Evolutionary conservation across 2,888 invertebrate species (phyloP).

Genomic region (Oxytorus armatus): DNA sequence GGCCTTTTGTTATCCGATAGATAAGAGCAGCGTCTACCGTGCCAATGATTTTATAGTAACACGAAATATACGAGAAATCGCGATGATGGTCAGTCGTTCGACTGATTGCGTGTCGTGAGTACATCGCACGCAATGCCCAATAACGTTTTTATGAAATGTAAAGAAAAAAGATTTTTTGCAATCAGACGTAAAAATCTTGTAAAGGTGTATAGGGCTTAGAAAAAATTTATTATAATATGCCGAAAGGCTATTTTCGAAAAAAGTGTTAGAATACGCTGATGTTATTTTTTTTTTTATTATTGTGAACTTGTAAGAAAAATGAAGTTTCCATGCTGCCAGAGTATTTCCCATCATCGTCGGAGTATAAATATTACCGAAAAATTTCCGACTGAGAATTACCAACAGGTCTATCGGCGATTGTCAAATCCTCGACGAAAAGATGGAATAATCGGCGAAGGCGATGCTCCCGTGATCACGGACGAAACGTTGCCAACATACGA

Average conservation of each 20-base stretch:
- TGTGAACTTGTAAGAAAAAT: slow-evolving; percentile 25
- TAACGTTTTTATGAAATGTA: neutral
- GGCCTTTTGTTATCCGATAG: slow-evolving; percentile 57
- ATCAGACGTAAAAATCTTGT: too few species aligned
- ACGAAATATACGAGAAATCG: slow-evolving; percentile 16
- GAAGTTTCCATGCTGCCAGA: slow-evolving; percentile 66
- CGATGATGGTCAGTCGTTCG: slow-evolving; percentile 57
- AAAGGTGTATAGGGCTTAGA: too few species aligned
- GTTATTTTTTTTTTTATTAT: neutral
- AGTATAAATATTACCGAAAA: slow-evolving; percentile 47
- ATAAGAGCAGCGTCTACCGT: slow-evolving; percentile 56
- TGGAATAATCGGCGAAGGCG: slow-evolving; percentile 72
- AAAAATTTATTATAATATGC: too few species aligned
- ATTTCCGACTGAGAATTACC: slow-evolving; percentile 19
- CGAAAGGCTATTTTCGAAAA: neutral
- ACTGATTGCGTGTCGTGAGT: slow-evolving; percentile 43
- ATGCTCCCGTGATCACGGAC: slow-evolving; percentile 36
- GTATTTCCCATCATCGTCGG: slow-evolving; percentile 42
- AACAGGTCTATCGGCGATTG: slow-evolving; percentile 71
- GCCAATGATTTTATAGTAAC: slow-evolving; percentile 36
- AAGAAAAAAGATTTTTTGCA: neutral
- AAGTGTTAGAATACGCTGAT: too few species aligned
- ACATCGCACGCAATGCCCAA: neutral
- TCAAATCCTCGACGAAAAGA: slow-evolving; percentile 70
- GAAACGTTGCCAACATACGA: slow-evolving; percentile 43